Percentiles rank a stretch among this genome's conserved stretches.
phyloP scores from a whole-genome alignment of 2,888 invertebrate species.

The Thyatira batis region DNA sequence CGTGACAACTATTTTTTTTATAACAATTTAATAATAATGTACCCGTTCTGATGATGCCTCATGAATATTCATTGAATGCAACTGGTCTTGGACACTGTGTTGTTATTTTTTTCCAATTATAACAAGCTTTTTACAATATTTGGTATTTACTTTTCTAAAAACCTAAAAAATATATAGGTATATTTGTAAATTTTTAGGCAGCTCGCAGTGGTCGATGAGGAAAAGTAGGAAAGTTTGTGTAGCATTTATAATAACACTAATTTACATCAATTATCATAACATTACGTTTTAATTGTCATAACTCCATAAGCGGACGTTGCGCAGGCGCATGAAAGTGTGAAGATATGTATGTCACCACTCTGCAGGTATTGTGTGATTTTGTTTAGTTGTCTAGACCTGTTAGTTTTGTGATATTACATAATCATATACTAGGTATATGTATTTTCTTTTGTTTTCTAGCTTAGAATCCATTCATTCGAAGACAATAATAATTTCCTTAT shows the following conservation, averaged over 20 bases:
- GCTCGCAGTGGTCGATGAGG: neutral
- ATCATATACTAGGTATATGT: neutral
- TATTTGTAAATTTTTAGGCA: neutral
- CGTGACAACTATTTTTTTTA: neutral
- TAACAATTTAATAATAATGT: neutral
- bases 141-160: neutral
- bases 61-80: neutral
- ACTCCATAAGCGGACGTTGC: neutral
- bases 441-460: neutral
- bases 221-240: neutral
- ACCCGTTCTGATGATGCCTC: neutral
- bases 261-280: constrained; percentile 2
- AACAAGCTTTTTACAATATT: too few relatives aligned
- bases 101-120: too few relatives aligned
- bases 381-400: neutral
- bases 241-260: neutral
- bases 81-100: neutral
- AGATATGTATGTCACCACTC: neutral
- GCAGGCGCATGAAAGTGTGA: constrained; percentile 3
- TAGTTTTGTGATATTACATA: neutral
- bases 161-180: neutral
- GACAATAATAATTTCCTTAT: neutral
- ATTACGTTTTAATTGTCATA: constrained; percentile 2
- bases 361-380: neutral
- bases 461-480: neutral